These are phyloP conservation scores for Cheirogaleus medius DNA, from an alignment of 2,113 vertebrate species.

Conservation along the genomic window DNA sequence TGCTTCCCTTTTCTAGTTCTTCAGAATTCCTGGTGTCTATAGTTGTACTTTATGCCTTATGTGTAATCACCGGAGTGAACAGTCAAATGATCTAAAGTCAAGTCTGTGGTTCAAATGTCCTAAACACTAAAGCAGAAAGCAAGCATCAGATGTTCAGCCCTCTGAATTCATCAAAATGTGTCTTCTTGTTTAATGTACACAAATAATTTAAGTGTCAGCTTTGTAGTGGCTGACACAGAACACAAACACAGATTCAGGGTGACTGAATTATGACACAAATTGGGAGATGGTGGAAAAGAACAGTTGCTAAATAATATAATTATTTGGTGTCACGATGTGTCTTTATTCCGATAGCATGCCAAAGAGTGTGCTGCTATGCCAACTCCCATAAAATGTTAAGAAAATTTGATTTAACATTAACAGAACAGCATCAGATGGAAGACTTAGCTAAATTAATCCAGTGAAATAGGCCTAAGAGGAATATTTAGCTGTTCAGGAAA, in stretches of 20 bases:
- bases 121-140: background rate
- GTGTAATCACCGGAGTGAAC: background rate
- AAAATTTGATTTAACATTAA: slow-evolving; percentile 21
- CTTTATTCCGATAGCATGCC: background rate
- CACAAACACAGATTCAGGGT: background rate
- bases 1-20: background rate
- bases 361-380: background rate
- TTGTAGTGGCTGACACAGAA: background rate
- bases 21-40: background rate
- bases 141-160: background rate
- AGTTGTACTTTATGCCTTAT: background rate
- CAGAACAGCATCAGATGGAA: slow-evolving; percentile 6
- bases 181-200: background rate
- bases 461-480: background rate
- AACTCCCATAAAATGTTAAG: background rate
- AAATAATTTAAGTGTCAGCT: background rate
- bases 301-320: background rate
- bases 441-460: slow-evolving; percentile 23
- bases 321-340: background rate
- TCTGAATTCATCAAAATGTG: background rate
- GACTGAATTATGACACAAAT: background rate
- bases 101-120: background rate
- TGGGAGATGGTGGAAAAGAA: background rate
- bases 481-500: background rate
- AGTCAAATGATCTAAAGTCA: background rate